Conservation (phyloP, 2,113 vertebrate species). For the Capricornis sumatraensis region DNA sequence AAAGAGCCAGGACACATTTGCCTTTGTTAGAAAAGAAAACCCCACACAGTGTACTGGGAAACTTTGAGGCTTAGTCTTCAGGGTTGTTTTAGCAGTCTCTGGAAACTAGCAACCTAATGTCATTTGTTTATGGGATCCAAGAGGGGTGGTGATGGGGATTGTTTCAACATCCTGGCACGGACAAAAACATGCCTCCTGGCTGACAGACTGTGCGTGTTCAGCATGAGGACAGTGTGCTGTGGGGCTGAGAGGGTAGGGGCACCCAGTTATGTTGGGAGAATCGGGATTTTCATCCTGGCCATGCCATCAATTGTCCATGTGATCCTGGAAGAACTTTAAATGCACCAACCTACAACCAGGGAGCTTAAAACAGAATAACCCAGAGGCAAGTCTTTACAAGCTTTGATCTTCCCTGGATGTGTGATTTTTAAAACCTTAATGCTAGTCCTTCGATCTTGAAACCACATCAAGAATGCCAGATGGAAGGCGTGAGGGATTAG, state of each 20-base stretch:
- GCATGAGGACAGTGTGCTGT: neutral
- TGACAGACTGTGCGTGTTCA: neutral
- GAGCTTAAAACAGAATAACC: neutral
- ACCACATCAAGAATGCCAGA: neutral
- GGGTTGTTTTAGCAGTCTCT: neutral
- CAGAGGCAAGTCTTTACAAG: neutral
- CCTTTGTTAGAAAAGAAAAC: neutral
- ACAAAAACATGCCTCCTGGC: neutral
- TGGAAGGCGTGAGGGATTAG: too few relatives aligned
- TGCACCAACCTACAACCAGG: neutral
- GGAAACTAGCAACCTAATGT: neutral
- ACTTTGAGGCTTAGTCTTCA: neutral
- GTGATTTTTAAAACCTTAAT: neutral
- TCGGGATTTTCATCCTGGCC: neutral
- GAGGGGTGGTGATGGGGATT: neutral
- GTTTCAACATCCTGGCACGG: neutral
- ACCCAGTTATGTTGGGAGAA: neutral
- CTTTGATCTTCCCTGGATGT: neutral
- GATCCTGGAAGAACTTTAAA: neutral
- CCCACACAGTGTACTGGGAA: neutral
- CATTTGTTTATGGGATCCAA: constrained; percentile 15
- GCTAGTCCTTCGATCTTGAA: neutral
- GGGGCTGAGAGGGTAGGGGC: neutral
- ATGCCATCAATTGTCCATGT: neutral
- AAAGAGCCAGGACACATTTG: neutral